Evolutionary conservation across 2,888 invertebrate species (phyloP), one percentile per base, ranked within the genome.

Genomic region (Ophioninae sp.): DNA sequence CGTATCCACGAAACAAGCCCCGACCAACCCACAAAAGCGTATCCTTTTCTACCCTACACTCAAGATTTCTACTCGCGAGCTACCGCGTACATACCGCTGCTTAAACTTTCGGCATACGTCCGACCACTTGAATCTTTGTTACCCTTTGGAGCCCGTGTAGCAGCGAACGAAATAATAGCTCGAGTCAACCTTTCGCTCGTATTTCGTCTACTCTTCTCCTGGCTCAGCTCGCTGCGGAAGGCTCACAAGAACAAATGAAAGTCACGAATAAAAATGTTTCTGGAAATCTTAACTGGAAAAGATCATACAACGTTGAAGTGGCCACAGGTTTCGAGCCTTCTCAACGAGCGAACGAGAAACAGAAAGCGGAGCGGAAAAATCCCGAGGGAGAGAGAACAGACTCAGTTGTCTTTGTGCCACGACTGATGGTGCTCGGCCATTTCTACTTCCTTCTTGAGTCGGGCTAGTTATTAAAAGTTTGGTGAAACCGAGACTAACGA

Each of bases 1-100:
- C 72, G 84, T 80, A 68, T 78, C 77, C 77, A 79, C 88, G 90
- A 89, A 91, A 91, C 90, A 89, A 90, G 89, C 90, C 89, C 86
- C 86, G 86, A 86, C 83, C 86, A 86, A 86, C 82, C 82, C 51
- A 68, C 67, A n/a, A 58, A 75, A 82, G 80, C 86, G 86, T 84
- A 80, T 85, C 83, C 85, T 86, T 82, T 64, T 73, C 58, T 37
- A 68, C 72, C 59, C 59, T 63, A 13, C 72, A 41, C 58, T 64
- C 58, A 41, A 65, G 56, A 41, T 75, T 83, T 51, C 64, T 75
- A 74, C 23, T 83, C 71, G 74, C 51, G 37, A 79, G 72, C 63
- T 64, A 65, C n/a, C 69, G n/a, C 63, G 72, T 63, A 58, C 73
- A 68, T 30, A 68, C 22, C 74, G 13, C 41, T 9, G 51, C 20